Evolutionary conservation across 2,888 invertebrate genomes (phyloP), one percentile per base, ranked within the genome.

Genomic region (Heliconius aoede): DNA sequence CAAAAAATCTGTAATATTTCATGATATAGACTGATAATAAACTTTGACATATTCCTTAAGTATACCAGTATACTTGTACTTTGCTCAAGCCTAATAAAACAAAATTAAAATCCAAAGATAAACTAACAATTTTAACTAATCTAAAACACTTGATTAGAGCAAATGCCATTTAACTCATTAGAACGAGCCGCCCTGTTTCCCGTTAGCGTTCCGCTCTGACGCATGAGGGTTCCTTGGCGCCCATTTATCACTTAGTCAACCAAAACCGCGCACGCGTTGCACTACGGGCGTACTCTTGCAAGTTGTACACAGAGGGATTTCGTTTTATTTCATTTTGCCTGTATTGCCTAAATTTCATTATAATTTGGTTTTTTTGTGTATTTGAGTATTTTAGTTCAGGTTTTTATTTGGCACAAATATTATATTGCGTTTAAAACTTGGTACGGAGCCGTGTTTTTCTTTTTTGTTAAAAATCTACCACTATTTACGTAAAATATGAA

Each of bases 201-300:
- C 78, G 75, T 73, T 78, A 77, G 79, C 78, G 83, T 83, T 85
- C 83, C 83, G 85, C 84, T 84, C 81, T 79, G 81, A 83, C 84
- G 85, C 84, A 84, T 82, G 80, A 77, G 80, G 83, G 82, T 81
- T 82, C 82, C 85, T 83, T 80, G 82, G 80, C 78, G 80, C 80
- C 82, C 85, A 86, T 86, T 85, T 85, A 86, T 86, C 86, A 86
- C 86, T 86, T 85, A 86, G 86, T 83, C 82, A 83, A 82, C 83
- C 84, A 84, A 82, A 81, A 83, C 83, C 82, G 79, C 82, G 81
- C 80, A 80, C 77, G 81, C 82, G 82, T 78, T 65, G 58, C 69
- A 51, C 77, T 80, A 78, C 85, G 30, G 36, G 36, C 7, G 65
- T 24, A 40, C 65, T 65, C 83, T 83, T 82, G 81, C 83, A 83